Percentiles rank a stretch among this genome's conserved stretches.
These are phyloP conservation scores for Mesoclemmys tuberculata DNA, from an alignment of 2,113 vertebrate species.

Conservation along the genomic window DNA sequence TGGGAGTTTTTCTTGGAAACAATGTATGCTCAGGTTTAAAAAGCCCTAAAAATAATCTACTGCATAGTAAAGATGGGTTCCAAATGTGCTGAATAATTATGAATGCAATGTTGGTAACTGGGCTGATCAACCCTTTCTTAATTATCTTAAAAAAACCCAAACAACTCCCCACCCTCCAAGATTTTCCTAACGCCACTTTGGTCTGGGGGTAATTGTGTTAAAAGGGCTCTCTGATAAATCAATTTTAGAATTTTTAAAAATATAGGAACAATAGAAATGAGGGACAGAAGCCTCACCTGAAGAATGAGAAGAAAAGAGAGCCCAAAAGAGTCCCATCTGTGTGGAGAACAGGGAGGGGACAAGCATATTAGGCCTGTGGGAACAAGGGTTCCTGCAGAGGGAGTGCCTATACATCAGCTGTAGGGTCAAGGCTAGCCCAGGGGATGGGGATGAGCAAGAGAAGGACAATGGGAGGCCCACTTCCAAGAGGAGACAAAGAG, in stretches of 20 bases:
- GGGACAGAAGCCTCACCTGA: neutral
- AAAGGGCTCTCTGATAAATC: neutral
- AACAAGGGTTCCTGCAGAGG: too few species aligned
- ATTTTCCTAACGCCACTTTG: neutral
- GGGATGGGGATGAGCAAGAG: too few species aligned
- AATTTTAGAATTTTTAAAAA: neutral
- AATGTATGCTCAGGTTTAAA: neutral
- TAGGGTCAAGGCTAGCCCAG: too few species aligned
- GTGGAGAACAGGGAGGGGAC: too few species aligned
- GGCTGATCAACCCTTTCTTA: neutral
- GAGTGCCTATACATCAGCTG: too few species aligned
- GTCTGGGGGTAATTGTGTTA: neutral
- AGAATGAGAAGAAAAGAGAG: neutral
- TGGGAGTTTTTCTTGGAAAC: neutral
- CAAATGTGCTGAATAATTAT: neutral
- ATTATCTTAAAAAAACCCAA: neutral
- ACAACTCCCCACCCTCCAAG: neutral
- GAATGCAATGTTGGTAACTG: neutral
- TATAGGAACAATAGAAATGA: neutral
- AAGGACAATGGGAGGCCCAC: too few species aligned
- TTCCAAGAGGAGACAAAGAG: too few species aligned
- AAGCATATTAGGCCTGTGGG: too few species aligned
- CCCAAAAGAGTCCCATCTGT: too few species aligned
- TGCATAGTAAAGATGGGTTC: neutral
- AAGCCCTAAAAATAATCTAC: neutral